Base-by-base conservation (phyloP, 2,797 vertebrate species). In the Sardinella longiceps region DNA sequence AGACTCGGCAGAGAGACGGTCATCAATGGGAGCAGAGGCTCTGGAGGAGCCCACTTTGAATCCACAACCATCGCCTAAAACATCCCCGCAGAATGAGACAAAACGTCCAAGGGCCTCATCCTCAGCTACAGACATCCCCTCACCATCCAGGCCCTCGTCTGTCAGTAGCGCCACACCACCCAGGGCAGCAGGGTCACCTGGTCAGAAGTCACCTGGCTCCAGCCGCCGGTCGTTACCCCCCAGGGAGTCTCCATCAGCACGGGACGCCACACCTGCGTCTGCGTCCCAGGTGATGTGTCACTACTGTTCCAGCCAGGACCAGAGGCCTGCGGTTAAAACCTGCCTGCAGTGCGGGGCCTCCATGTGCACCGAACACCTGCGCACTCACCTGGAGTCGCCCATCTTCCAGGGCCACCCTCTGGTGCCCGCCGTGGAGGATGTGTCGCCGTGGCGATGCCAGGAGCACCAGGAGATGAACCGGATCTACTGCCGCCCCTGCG, bases 391-490 rank as follows among this genome's bases (percentile, higher is more conserved):
- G 91, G 95, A 96, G 0, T 94, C 92, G 0, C 89, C 93, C 0
- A 94, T 95, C 51, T 96, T 96, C 83, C 93, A 93, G 91, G 94
- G 88, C 85, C 95, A 96, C 89, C 92, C 94, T 0, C 93, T 96
- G 83, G 94, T 96, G 83, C 83, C 94, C 9, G 92, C 95, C 2
- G 56, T 93, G 53, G 92, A 93, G n/a, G 95, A 96, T 81, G 92
- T 95, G 80, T 94, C 95, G 0, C 80, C 88, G 1, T 96, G 94
- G 95, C 92, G 90, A 84, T 96, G 95, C 88, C 93, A 91, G 86
- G 96, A 96, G 74, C 95, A 96, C 89, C 95, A 96, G 83, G 95
- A 96, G 87, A 93, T 95, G 28, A 95, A 95, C 91, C 93, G 93
- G 0, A 95, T 96, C 91, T 96, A 94, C 93, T 96, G 95, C 81